Base-by-base conservation (phyloP, 1,140 invertebrate genomes). In the Pectinophora gossypiella region DNA sequence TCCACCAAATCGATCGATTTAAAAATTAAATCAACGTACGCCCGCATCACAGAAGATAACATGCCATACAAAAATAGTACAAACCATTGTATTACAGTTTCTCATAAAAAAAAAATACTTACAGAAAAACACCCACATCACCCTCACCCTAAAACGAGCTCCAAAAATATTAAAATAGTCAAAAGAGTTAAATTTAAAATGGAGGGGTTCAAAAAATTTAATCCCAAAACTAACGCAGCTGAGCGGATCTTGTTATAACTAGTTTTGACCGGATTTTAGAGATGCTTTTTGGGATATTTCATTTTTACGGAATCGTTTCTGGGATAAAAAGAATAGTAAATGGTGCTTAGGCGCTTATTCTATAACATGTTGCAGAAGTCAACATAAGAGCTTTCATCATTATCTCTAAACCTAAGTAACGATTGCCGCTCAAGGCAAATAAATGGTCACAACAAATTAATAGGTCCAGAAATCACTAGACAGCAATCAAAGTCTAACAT, bases 81-180 rank as follows among this genome's bases (percentile, higher is more conserved):
- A 69, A 71, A 63, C 72, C 68, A 69, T 77, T 65, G 56, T 58
- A 59, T 55, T 32, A 32, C 27, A n/a, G 27, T 32, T 9, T 32
- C 38, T 40, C 16, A n/a, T 40, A 40, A 40, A 55, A 63, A 66
- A 62, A 67, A 66, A n/a, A n/a, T n/a, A n/a, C n/a, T n/a, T n/a
- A n/a, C n/a, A n/a, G n/a, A n/a, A n/a, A n/a, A n/a, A n/a, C n/a
- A n/a, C n/a, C n/a, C n/a, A n/a, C 65, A 65, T 64, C 57, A 67
- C 72, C 77, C 76, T 84, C 82, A 61, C 80, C 79, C 76, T 46
- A 76, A 75, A 83, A 54, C 74, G 55, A 72, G 82, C 81, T 78
- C 75, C 78, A 75, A 72, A 86, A 86, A 86, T 86, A 85, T 85
- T 86, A 85, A 86, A 86, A 85, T 83, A 83, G 81, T 80, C 73